Evolutionary conservation across 1,140 invertebrate genomes (phyloP), one percentile per base, ranked within the genome.

Genomic region (Pinna nobilis): DNA sequence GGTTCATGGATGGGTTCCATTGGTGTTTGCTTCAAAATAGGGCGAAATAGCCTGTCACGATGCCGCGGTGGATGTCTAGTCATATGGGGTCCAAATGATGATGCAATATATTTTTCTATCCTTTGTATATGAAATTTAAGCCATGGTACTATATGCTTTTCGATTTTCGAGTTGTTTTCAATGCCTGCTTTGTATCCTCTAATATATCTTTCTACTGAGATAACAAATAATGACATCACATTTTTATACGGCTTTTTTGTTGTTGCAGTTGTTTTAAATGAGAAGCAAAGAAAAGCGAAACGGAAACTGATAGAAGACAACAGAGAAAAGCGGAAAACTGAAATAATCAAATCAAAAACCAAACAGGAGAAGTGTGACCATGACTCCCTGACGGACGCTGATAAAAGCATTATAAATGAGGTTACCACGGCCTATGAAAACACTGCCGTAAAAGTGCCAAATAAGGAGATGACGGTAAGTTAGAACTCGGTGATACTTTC

Each of bases 241-340:
- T 64, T 28, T 20, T 18, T 23, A 47, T n/a, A 63, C 30, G 18
- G 35, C 18, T 67, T 18, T 33, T 18, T 65, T 44, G 55, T 59
- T 28, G n/a, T 83, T 80, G 13, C 78, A 90, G 89, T 90, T 68
- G 89, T 90, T 30, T 61, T 90, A 44, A 87, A 87, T 70, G 89
- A 90, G 55, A 80, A 81, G 57, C 87, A 90, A 70, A 79, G 89
- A 51, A 76, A 76, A 18, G 89, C 89, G 1, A 90, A 90, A 67
- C 71, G 88, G 44, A 86, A 87, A 67, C 60, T 90, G 28, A 90
- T 90, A 64, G 88, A 90, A 75, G 85, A 87, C 7, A 90, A 90
- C 64, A 83, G 89, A 49, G 78, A 87, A 57, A 66, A 82, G 33
- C 67, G 82, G 50, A 76, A 77, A 55, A 50, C 64, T 2, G 82